phyloP scores from a whole-genome alignment of 2,797 vertebrate species.

The Linurgus olivaceus region DNA sequence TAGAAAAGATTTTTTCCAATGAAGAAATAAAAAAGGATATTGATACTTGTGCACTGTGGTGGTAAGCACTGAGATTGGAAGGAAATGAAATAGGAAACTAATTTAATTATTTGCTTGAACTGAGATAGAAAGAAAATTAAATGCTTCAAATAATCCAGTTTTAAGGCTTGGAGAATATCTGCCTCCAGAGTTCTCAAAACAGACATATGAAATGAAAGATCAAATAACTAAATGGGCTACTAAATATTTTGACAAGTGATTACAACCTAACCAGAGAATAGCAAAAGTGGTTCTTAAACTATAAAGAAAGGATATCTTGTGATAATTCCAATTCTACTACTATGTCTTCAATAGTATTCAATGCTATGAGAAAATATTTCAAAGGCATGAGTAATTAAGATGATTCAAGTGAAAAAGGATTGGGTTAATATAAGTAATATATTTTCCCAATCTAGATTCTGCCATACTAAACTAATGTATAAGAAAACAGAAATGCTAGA shows the following conservation, averaged over 20 bases:
- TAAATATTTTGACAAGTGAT: not conserved
- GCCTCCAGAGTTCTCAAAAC: not conserved
- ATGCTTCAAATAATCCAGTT: not conserved
- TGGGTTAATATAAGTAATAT: not conserved
- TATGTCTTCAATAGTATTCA: not conserved
- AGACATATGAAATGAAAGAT: not conserved
- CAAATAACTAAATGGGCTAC: not conserved
- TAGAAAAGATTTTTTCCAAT: not conserved
- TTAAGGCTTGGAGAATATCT: not conserved
- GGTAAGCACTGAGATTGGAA: not conserved
- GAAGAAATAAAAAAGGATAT: not conserved
- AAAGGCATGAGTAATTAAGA: not conserved
- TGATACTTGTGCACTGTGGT: not conserved
- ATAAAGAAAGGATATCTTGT: not conserved
- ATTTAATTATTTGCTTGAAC: conserved; percentile 22
- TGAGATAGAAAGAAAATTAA: not conserved
- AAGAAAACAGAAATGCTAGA: not conserved
- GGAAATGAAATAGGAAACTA: not conserved
- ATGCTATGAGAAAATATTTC: not conserved
- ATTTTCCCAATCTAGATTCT: not conserved
- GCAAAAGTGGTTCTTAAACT: not conserved
- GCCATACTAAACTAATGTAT: not conserved
- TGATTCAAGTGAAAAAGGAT: not conserved
- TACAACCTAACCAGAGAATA: not conserved
- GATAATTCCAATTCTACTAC: not conserved